These are phyloP conservation scores for Dromococcyx pavoninus DNA, from an alignment of 2,797 vertebrate genomes.

Conservation along the genomic window DNA sequence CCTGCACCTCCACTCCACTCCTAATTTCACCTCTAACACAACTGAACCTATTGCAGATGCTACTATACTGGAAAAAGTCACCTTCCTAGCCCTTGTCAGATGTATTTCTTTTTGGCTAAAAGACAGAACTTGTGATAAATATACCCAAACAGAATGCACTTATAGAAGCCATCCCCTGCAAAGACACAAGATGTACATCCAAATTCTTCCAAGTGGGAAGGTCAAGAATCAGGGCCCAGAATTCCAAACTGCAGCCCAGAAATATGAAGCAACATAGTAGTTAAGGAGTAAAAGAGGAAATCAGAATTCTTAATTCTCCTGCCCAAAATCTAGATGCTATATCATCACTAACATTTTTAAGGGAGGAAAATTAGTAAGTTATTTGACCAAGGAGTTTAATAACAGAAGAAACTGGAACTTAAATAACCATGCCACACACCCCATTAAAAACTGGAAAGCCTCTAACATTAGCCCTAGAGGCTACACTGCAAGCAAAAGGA, in stretches of 20 bases:
- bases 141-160: not conserved
- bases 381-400: not conserved
- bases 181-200: not conserved
- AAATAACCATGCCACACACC: not conserved
- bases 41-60: not conserved
- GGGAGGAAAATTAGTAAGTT: not conserved
- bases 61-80: not conserved
- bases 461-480: not conserved
- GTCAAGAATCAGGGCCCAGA: not conserved
- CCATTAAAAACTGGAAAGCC: not conserved
- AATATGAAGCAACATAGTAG: not conserved
- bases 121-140: not conserved
- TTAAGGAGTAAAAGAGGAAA: not conserved
- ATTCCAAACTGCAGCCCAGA: not conserved
- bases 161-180: not conserved
- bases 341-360: not conserved
- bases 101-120: not conserved
- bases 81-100: not conserved
- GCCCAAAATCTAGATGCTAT: accelerated
- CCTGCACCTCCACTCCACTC: not conserved
- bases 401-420: not conserved
- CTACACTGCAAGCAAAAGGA: not conserved
- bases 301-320: not conserved
- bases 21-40: not conserved
- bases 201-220: not conserved